phyloP scores from a whole-genome alignment of 2,888 invertebrate genomes.

The Drosophila basisetae region DNA sequence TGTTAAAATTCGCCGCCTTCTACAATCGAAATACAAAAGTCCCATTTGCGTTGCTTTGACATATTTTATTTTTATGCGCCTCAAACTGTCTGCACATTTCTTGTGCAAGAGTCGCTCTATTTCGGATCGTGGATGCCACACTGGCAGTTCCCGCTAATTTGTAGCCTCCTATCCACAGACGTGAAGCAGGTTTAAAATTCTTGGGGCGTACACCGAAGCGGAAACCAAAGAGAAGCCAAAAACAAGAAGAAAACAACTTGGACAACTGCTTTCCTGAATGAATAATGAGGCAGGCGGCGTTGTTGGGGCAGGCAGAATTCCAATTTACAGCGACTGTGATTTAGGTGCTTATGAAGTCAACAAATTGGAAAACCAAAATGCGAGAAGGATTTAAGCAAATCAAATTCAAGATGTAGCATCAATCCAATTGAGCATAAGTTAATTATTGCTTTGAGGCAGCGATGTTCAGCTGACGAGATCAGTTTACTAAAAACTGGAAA shows the following conservation, averaged over 20 bases:
- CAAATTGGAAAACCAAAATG: neutral
- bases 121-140: conserved; percentile 54
- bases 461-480: neutral
- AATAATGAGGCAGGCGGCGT: conserved; percentile 71
- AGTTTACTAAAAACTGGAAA: neutral
- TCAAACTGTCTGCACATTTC: conserved; percentile 58
- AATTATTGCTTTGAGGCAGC: neutral
- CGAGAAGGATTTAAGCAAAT: neutral
- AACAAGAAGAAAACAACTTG: conserved; percentile 40
- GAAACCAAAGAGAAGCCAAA: conserved; percentile 54
- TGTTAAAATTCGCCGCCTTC: conserved; percentile 28
- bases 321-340: conserved; percentile 3
- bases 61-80: conserved; percentile 64
- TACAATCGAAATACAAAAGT: conserved; percentile 41
- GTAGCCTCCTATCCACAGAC: conserved; percentile 44
- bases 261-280: conserved; percentile 66
- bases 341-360: neutral
- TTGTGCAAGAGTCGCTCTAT: conserved; percentile 42
- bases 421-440: neutral
- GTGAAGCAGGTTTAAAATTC: conserved; percentile 64
- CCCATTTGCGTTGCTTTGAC: conserved; percentile 60
- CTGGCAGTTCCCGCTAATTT: conserved; percentile 78
- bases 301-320: conserved; percentile 34
- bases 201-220: conserved; percentile 59
- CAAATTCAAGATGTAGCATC: neutral